Evolutionary conservation across 2,888 invertebrate genomes (phyloP).

Genomic region (Camponotus fellah): DNA sequence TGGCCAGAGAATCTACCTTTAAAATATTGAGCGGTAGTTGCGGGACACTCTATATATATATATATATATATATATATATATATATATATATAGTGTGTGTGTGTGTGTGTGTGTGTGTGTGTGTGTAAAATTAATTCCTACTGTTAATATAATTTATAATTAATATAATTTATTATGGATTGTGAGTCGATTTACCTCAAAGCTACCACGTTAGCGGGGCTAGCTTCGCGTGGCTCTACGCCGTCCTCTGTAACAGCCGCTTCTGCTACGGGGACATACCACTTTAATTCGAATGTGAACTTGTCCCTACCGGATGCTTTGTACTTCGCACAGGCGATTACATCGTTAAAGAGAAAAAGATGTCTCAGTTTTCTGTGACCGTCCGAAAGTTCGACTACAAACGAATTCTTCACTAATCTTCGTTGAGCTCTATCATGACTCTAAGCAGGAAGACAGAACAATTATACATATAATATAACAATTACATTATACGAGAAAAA

Average conservation of each 20-base stretch:
- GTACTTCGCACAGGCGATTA: slow-evolving; percentile 97
- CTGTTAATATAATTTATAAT: slow-evolving; percentile 10
- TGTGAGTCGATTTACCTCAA: slow-evolving; percentile 86
- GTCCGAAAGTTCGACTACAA: slow-evolving; percentile 96
- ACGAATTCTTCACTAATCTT: slow-evolving; percentile 97
- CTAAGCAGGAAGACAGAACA: slow-evolving; percentile 84
- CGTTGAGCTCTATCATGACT: slow-evolving; percentile 93
- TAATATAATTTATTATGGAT: slow-evolving; percentile 3
- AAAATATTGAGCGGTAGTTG: too few relatives aligned
- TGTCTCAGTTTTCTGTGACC: slow-evolving; percentile 96
- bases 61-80: too few relatives aligned
- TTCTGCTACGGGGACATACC: slow-evolving; percentile 96
- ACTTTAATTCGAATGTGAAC: slow-evolving; percentile 96
- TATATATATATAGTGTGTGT: too few relatives aligned
- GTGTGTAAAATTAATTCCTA: background rate
- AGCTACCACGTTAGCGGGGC: slow-evolving; percentile 93
- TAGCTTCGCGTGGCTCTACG: slow-evolving; percentile 91
- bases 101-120: background rate
- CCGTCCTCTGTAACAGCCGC: slow-evolving; percentile 92
- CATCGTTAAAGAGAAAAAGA: slow-evolving; percentile 97
- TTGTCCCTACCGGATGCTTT: slow-evolving; percentile 96
- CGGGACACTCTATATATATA: too few relatives aligned
- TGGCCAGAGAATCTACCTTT: too few relatives aligned
- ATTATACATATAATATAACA: background rate
- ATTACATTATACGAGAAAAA: background rate